These are phyloP conservation scores for Nephrotoma flavescens DNA, from an alignment of 2,888 invertebrate genomes.

Conservation along the genomic window DNA sequence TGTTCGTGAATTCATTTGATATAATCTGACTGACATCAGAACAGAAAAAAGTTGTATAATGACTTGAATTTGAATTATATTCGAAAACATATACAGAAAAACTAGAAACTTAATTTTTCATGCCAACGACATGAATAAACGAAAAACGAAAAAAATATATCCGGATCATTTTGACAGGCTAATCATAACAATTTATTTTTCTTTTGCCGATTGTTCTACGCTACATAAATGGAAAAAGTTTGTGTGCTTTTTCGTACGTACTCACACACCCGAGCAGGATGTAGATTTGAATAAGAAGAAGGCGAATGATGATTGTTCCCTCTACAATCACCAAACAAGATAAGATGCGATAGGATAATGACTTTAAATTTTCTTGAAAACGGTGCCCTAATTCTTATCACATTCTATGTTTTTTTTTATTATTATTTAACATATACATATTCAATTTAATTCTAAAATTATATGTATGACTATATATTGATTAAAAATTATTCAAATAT, in stretches of 20 bases:
- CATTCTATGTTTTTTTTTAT: not conserved
- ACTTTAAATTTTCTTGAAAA: not conserved
- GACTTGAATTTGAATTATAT: not conserved
- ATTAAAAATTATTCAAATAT: not conserved
- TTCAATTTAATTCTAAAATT: not conserved
- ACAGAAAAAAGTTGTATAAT: not conserved
- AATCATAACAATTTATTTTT: not conserved
- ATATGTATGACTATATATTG: not conserved
- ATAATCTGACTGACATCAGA: not conserved
- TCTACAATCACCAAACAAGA: not conserved
- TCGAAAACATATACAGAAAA: not conserved
- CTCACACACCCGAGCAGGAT: not conserved
- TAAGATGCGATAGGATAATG: not conserved
- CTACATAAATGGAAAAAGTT: not conserved
- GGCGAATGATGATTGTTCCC: not conserved
- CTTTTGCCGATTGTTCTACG: not conserved
- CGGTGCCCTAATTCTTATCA: not conserved
- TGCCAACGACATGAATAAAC: not conserved
- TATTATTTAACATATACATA: not conserved
- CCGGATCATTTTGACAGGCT: not conserved
- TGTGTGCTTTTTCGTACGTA: not conserved
- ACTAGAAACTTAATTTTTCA: not conserved
- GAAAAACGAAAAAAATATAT: not conserved
- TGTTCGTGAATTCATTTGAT: not conserved
- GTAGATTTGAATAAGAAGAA: not conserved